These are phyloP conservation scores for Oegoconia quadripuncta DNA, from an alignment of 2,888 invertebrate species.

Conservation along the genomic window DNA sequence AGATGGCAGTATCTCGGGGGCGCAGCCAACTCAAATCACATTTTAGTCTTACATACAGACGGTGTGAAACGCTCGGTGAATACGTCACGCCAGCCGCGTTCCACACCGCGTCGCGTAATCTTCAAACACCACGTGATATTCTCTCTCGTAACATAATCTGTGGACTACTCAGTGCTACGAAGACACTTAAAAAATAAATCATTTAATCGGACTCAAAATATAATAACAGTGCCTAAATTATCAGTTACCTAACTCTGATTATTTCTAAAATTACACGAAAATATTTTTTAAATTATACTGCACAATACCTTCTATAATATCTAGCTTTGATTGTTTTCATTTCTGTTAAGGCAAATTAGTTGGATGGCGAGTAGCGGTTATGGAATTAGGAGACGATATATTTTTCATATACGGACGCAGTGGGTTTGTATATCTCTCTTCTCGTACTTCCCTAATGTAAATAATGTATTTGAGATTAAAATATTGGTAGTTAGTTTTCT, in stretches of 20 bases:
- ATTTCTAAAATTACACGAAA: too few relatives aligned
- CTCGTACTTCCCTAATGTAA: conserved; percentile 19
- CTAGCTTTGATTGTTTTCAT: too few relatives aligned
- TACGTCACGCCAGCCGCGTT: conserved; percentile 27
- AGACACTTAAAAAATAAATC: too few relatives aligned
- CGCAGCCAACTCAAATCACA: conserved; percentile 53
- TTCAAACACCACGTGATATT: conserved; percentile 26
- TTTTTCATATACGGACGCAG: conserved; percentile 60
- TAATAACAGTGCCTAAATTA: too few relatives aligned
- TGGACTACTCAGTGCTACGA: not conserved
- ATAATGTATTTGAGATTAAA: conserved; percentile 13
- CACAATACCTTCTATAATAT: too few relatives aligned
- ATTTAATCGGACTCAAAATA: too few relatives aligned
- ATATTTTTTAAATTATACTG: too few relatives aligned
- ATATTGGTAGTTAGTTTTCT: conserved; percentile 15
- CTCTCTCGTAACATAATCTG: not conserved
- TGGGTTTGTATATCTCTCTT: conserved; percentile 62
- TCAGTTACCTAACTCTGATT: too few relatives aligned
- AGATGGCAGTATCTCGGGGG: conserved; percentile 49
- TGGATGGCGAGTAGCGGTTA: conserved; percentile 53
- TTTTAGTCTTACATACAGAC: conserved; percentile 57
- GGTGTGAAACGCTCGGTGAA: conserved; percentile 49
- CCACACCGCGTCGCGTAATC: conserved; percentile 30
- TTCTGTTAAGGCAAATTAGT: too few relatives aligned
- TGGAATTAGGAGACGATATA: conserved; percentile 68